Conservation (phyloP, 2,113 vertebrate genomes). For the Cyanoderma ruficeps region DNA sequence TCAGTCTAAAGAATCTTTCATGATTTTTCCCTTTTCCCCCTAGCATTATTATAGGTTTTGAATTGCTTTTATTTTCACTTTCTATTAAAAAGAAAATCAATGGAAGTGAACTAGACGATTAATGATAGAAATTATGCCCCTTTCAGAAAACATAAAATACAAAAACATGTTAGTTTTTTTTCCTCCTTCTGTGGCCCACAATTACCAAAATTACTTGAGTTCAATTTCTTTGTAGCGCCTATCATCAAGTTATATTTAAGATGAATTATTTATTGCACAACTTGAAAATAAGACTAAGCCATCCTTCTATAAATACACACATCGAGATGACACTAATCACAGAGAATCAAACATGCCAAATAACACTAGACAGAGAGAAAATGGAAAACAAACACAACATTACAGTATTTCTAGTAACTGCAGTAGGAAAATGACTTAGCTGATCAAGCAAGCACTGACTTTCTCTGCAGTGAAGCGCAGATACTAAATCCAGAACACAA, state of each 20-base stretch:
- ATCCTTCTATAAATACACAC: not conserved
- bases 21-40: not conserved
- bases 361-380: not conserved
- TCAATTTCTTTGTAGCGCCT: constrained; percentile 29
- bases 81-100: constrained; percentile 59
- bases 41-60: constrained; percentile 32
- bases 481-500: not conserved
- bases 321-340: not conserved
- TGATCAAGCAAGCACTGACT: not conserved
- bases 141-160: constrained; percentile 28
- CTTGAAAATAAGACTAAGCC: constrained; percentile 34
- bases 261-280: constrained; percentile 43
- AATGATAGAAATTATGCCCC: constrained; percentile 48
- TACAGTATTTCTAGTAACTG: not conserved
- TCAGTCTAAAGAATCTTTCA: constrained; percentile 5
- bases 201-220: constrained; percentile 18
- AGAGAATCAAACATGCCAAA: not conserved
- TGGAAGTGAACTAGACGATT: constrained; percentile 51
- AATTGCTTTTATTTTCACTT: constrained; percentile 55
- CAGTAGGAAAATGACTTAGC: not conserved
- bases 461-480: not conserved
- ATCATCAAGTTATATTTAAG: constrained; percentile 20
- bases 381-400: not conserved
- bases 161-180: constrained; percentile 9
- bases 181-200: not conserved